These are phyloP conservation scores for Enchytraeus crypticus DNA, from an alignment of 2,888 invertebrate genomes.

Conservation along the genomic window DNA sequence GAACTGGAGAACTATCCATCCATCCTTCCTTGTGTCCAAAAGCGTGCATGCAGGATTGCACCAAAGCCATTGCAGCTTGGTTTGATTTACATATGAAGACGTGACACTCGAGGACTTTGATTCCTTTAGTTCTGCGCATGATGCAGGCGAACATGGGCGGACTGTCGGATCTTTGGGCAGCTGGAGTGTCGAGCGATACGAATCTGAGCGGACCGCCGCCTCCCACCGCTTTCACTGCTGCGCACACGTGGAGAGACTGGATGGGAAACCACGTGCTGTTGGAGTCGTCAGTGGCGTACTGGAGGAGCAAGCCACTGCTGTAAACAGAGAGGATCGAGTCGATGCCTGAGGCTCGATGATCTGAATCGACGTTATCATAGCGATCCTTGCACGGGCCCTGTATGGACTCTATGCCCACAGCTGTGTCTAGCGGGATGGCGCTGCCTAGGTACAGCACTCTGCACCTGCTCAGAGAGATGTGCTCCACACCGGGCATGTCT, in stretches of 20 bases:
- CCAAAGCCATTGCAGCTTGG: slow-evolving; percentile 92
- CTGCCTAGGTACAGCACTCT: slow-evolving; percentile 47
- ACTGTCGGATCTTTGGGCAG: slow-evolving; percentile 28
- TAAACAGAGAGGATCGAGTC: slow-evolving; percentile 87
- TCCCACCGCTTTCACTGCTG: slow-evolving; percentile 41
- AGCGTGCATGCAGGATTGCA: slow-evolving; percentile 96
- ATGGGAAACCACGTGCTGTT: slow-evolving; percentile 45
- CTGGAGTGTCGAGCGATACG: slow-evolving; percentile 40
- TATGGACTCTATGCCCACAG: slow-evolving; percentile 41
- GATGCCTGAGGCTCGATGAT: slow-evolving; percentile 36
- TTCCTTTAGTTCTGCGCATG: slow-evolving; percentile 40
- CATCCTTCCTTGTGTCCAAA: slow-evolving; percentile 61
- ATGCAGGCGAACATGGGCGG: slow-evolving; percentile 47
- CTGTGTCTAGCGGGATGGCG: slow-evolving; percentile 42
- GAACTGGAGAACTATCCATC: slow-evolving; percentile 18
- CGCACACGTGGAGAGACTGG: slow-evolving; percentile 41
- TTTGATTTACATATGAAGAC: slow-evolving; percentile 57
- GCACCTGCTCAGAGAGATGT: slow-evolving; percentile 31
- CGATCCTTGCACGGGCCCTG: slow-evolving; percentile 36
- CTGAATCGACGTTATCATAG: slow-evolving; percentile 23
- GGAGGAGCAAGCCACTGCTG: slow-evolving; percentile 81
- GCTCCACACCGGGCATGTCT: slow-evolving; percentile 9
- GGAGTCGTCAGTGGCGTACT: slow-evolving; percentile 62
- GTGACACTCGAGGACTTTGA: slow-evolving; percentile 45
- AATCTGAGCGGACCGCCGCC: slow-evolving; percentile 31